Base-by-base conservation (phyloP, 1,140 invertebrate species). In the Drosophila repleta region DNA sequence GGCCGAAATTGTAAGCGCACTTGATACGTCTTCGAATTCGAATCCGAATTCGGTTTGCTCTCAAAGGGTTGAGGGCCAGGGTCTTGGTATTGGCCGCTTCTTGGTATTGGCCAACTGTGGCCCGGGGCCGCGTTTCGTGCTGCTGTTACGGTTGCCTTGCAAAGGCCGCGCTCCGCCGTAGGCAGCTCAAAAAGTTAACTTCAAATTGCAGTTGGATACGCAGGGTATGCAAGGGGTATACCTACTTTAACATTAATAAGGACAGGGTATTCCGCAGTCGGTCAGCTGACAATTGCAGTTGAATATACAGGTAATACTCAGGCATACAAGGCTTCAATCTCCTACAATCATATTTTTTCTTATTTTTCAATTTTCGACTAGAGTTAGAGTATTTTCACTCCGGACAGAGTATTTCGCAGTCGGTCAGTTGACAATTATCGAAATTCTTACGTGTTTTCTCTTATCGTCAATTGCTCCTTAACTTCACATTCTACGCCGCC, bases 1-100 rank as follows among this genome's bases (percentile, higher is more conserved):
- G 77, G 77, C 66, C 43, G 58, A 75, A 80, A 75, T 49, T 63
- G 43, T 72, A 80, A 66, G 29, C 57, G 21, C 64, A 79, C 76
- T 75, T 79, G 66, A 79, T 79, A 63, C 58, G 70, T 64, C 64
- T 58, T 39, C 60, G 45, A 57, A 41, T 51, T 52, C 41, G 37
- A 61, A n/a, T 63, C 29, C 20, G 60, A n/a, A 37, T 53, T 45
- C 6, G 48, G 46, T 17, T 56, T 57, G 39, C 55, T 43, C 21
- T 43, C 1, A 45, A 29, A 43, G n/a, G 56, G 21, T 41, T 39
- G 20, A 58, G 39, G 10, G 15, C 18, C 43, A 60, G 43, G 15
- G 43, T 13, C 57, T 29, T 11, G 24, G 43, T 21, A 8, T 15
- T 6, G 17, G 41, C 20, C 15, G 45, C 26, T 68, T 68, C 32